phyloP scores from a whole-genome alignment of 2,797 vertebrate genomes.

The Acridotheres tristis region DNA sequence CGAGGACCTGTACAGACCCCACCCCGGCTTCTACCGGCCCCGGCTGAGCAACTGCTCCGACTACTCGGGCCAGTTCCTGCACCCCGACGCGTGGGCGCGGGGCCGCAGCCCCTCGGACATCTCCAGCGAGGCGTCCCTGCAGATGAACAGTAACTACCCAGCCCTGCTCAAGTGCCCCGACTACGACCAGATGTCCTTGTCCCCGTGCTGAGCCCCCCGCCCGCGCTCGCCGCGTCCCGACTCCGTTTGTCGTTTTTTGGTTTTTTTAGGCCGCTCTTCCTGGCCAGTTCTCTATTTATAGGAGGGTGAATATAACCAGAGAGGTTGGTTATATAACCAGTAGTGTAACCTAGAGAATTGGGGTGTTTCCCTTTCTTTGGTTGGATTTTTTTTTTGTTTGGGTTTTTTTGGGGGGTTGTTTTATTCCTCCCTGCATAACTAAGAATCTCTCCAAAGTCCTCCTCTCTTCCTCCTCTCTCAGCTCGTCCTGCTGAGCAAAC shows the following conservation, averaged over 20 bases:
- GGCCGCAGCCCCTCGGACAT: constrained; percentile 89
- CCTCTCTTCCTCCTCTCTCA: neutral
- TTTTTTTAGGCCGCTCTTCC: neutral
- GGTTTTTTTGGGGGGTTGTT: neutral
- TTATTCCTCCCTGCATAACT: neutral
- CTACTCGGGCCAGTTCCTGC: constrained; percentile 91
- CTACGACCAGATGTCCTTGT: constrained; percentile 91
- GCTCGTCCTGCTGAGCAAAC: constrained; percentile 21
- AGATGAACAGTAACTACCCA: constrained; percentile 89
- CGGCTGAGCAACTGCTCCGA: constrained; percentile 93
- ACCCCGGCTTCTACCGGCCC: constrained; percentile 86
- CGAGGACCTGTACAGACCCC: constrained; percentile 88
- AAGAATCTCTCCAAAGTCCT: neutral
- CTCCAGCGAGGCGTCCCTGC: constrained; percentile 89
- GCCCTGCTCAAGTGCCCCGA: constrained; percentile 91
- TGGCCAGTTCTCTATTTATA: constrained; percentile 53
- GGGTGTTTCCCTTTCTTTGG: neutral
- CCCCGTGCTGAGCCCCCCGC: constrained; percentile 82
- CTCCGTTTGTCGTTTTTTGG: neutral
- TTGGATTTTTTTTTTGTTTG: neutral
- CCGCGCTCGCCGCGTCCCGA: neutral
- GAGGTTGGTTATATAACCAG: constrained; percentile 23
- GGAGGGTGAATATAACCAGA: neutral
- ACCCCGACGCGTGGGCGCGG: constrained; percentile 85
- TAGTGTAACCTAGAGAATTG: constrained; percentile 26